Conservation (phyloP, 2,113 vertebrate genomes). For the Promerops cafer region DNA sequence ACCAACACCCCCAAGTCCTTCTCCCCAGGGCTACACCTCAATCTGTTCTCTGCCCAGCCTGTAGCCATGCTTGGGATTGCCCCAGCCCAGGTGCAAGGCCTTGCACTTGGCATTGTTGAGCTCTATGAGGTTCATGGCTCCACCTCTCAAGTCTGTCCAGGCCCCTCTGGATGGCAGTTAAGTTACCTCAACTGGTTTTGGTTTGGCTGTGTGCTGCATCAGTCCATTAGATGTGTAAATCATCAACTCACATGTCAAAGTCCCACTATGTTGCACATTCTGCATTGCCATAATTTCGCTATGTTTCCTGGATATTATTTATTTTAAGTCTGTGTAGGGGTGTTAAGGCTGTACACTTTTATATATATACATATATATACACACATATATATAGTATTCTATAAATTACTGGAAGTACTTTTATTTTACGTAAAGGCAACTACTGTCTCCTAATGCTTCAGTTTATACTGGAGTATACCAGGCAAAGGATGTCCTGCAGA, state of each 20-base stretch:
- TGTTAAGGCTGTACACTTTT: neutral
- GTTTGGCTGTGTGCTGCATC: neutral
- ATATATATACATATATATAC: too few relatives aligned
- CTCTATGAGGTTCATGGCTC: neutral
- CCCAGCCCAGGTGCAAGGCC: neutral
- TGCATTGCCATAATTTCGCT: neutral
- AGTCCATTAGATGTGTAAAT: neutral
- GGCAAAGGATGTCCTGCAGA: neutral
- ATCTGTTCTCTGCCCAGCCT: neutral
- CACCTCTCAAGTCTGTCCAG: neutral
- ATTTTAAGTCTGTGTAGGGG: neutral
- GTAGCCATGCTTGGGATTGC: neutral
- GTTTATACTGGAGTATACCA: neutral
- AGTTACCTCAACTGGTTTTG: neutral
- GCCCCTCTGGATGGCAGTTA: neutral
- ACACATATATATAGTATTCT: neutral
- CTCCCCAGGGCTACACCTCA: neutral
- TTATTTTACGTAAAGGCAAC: neutral
- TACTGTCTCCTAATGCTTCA: neutral
- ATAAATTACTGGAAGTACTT: neutral
- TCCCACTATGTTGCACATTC: fast-evolving
- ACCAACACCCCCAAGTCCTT: neutral
- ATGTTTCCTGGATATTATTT: neutral
- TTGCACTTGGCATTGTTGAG: neutral
- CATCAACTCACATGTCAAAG: neutral